These are phyloP conservation scores for Epiblema foenella DNA, from an alignment of 2,888 invertebrate genomes.

Conservation along the genomic window DNA sequence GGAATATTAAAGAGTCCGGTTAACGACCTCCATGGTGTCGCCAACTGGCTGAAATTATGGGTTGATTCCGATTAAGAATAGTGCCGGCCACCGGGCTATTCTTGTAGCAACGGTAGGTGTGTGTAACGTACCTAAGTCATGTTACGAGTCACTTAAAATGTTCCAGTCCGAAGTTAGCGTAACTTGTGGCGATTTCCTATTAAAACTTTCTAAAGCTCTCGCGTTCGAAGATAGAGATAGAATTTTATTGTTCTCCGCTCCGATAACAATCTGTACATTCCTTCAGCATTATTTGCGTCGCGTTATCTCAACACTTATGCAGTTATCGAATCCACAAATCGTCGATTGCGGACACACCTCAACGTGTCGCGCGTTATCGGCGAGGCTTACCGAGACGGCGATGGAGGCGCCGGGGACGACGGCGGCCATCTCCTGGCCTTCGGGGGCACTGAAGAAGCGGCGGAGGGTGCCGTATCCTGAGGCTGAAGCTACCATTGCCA, in stretches of 20 bases:
- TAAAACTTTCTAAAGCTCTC: constrained; percentile 57
- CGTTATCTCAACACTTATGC: constrained; percentile 46
- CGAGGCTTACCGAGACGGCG: constrained; percentile 77
- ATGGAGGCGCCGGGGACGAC: constrained; percentile 74
- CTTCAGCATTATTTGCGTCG: constrained; percentile 46
- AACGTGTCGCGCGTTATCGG: constrained; percentile 50
- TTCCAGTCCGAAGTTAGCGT: constrained; percentile 7
- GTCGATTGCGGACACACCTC: constrained; percentile 57
- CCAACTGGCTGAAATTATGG: constrained; percentile 65
- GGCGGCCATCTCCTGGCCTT: constrained; percentile 66
- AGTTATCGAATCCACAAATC: constrained; percentile 50
- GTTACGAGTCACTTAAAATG: constrained; percentile 11
- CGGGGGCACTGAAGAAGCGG: constrained; percentile 80
- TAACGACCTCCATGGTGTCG: constrained; percentile 66
- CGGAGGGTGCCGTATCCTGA: constrained; percentile 82
- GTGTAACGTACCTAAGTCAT: constrained; percentile 26
- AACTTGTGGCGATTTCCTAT: constrained; percentile 36
- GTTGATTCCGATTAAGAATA: constrained; percentile 57
- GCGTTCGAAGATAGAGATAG: constrained; percentile 51
- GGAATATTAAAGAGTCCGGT: constrained; percentile 76
- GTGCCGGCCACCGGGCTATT: constrained; percentile 22
- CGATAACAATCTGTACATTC: constrained; percentile 65
- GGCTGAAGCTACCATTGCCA: constrained; percentile 82
- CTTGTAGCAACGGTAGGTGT: constrained; percentile 13
- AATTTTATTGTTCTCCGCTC: constrained; percentile 57